phyloP scores from a whole-genome alignment of 2,113 vertebrate genomes.

The Aleadryas rufinucha region DNA sequence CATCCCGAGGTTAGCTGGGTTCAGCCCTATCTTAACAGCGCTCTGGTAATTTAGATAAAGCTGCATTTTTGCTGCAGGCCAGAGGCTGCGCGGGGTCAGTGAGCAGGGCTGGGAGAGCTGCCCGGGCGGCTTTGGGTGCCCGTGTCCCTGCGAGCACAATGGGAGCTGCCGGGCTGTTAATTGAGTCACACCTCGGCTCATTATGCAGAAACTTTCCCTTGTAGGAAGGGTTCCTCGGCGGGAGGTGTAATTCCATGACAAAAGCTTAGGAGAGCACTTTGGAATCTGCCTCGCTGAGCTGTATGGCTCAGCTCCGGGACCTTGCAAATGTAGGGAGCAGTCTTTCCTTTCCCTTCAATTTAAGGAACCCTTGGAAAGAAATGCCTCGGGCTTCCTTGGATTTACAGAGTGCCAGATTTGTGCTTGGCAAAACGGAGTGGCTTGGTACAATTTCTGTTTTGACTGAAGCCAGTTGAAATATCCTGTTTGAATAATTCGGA shows the following conservation, averaged over 20 bases:
- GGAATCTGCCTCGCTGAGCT: neutral
- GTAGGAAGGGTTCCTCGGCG: neutral
- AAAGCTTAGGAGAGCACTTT: neutral
- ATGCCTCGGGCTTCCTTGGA: neutral
- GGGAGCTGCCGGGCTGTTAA: neutral
- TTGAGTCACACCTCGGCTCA: neutral
- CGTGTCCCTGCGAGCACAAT: neutral
- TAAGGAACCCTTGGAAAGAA: neutral
- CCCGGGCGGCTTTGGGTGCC: neutral
- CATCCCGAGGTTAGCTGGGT: neutral
- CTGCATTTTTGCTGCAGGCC: neutral
- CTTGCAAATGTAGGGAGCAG: fast-evolving
- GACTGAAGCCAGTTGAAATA: neutral
- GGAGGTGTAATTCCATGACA: neutral
- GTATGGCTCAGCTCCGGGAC: neutral
- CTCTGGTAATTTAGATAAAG: neutral
- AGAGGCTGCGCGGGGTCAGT: neutral
- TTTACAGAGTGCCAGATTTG: neutral
- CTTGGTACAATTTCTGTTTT: neutral
- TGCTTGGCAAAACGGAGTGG: neutral
- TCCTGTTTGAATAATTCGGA: neutral
- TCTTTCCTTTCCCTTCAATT: neutral
- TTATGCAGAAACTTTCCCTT: constrained; percentile 31
- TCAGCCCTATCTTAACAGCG: neutral
- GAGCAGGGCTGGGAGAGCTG: neutral